These are phyloP conservation scores for Candidula unifasciata DNA, from an alignment of 2,888 invertebrate genomes.

Conservation along the genomic window DNA sequence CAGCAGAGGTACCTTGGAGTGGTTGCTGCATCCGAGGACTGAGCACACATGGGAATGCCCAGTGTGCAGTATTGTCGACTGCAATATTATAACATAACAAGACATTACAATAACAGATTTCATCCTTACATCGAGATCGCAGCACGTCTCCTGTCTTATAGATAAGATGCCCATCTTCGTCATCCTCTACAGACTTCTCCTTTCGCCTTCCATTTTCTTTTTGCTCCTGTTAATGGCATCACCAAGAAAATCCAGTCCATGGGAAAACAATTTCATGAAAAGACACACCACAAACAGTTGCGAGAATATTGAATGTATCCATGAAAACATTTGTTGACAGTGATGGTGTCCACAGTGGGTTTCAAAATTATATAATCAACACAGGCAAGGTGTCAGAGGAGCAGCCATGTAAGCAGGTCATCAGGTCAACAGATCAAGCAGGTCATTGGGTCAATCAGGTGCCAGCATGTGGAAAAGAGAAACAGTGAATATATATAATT, in stretches of 20 bases:
- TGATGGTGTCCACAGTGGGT: background rate
- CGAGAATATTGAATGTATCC: background rate
- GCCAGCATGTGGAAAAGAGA: no score
- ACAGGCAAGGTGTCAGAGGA: no score
- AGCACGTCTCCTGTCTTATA: constrained; percentile 99
- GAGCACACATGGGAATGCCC: no score
- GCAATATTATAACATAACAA: no score
- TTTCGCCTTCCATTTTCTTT: constrained; percentile 67
- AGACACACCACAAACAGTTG: background rate
- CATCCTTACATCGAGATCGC: constrained; percentile 92
- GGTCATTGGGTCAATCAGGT: no score
- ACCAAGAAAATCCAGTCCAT: constrained; percentile 57
- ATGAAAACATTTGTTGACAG: background rate
- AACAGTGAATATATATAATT: no score
- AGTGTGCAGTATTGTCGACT: no score
- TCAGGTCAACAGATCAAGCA: no score
- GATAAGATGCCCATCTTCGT: constrained; percentile 99
- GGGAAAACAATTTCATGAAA: constrained; percentile 1
- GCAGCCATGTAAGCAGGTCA: no score
- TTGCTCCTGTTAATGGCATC: constrained; percentile 29
- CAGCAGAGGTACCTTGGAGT: no score
- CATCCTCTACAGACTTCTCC: constrained; percentile 93
- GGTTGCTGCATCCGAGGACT: no score
- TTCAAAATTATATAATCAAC: no score
- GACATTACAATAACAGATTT: constrained; percentile 56